phyloP scores from a whole-genome alignment of 2,888 invertebrate species.

The Macrosiphum euphorbiae region DNA sequence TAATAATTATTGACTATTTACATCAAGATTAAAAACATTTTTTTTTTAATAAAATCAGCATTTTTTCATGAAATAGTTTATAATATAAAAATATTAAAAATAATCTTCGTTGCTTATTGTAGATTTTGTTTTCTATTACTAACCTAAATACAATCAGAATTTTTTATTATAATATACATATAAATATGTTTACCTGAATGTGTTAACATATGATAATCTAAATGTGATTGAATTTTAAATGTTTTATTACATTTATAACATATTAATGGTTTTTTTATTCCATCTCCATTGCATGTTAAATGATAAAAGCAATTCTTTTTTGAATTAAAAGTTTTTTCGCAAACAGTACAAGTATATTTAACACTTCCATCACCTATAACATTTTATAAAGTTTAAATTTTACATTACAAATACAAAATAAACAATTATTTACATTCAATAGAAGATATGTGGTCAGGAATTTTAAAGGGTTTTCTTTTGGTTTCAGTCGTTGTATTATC shows the following conservation, averaged over 20 bases:
- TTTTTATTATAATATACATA: background rate
- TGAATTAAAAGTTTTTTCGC: constrained; percentile 53
- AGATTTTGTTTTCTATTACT: background rate
- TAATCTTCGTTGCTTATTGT: background rate
- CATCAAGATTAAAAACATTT: background rate
- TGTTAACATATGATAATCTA: constrained; percentile 61
- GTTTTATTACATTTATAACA: constrained; percentile 50
- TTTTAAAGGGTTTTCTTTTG: constrained; percentile 48
- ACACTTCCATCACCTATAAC: constrained; percentile 50
- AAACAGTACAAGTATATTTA: constrained; percentile 56
- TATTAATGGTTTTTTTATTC: constrained; percentile 34
- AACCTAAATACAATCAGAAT: background rate
- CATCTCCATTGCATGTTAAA: constrained; percentile 53
- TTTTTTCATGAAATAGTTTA: background rate
- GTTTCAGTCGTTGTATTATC: constrained; percentile 17
- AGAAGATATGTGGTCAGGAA: constrained; percentile 52
- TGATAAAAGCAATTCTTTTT: constrained; percentile 62
- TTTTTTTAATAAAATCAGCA: background rate
- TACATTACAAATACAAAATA: background rate
- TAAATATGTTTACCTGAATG: constrained; percentile 54
- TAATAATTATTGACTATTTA: background rate
- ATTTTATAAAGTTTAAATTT: background rate
- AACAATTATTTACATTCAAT: constrained; percentile 32
- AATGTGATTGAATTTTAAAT: constrained; percentile 60
- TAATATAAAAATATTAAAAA: background rate